A percentile compares a stretch with the other conserved stretches of the same genome.
Evolutionary conservation across 2,113 vertebrate genomes (phyloP).

Genomic region (Mionectes macconnelli): DNA sequence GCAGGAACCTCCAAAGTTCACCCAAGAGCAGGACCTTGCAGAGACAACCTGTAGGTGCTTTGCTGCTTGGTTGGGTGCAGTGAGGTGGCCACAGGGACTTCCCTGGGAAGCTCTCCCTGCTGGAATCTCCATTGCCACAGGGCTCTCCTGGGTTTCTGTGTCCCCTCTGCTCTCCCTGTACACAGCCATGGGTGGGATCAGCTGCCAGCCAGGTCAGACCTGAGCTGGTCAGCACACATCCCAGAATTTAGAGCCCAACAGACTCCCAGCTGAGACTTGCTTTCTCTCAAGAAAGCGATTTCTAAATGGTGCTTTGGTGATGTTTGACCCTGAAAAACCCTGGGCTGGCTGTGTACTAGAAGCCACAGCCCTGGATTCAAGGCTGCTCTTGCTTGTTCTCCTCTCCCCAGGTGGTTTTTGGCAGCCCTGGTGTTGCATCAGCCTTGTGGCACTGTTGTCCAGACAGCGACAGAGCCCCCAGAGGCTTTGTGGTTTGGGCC

Average conservation of each 20-base stretch:
- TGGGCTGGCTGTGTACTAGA: background rate
- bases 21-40: background rate
- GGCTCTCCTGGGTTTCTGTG: background rate
- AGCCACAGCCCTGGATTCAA: background rate
- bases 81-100: fast-evolving
- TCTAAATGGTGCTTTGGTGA: background rate
- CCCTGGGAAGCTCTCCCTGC: background rate
- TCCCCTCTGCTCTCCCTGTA: background rate
- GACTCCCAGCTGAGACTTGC: background rate
- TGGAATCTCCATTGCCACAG: background rate
- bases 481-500: background rate
- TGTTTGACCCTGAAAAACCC: background rate
- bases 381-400: background rate
- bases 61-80: background rate
- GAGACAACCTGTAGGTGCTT: background rate
- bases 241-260: background rate
- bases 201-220: background rate
- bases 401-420: background rate
- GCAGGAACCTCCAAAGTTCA: background rate
- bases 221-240: background rate
- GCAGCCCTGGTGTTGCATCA: background rate
- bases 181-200: background rate
- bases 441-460: background rate
- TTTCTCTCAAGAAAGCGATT: background rate
- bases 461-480: background rate